These are phyloP conservation scores for Crossocerus cetratus DNA, from an alignment of 2,888 invertebrate genomes.

Conservation along the genomic window DNA sequence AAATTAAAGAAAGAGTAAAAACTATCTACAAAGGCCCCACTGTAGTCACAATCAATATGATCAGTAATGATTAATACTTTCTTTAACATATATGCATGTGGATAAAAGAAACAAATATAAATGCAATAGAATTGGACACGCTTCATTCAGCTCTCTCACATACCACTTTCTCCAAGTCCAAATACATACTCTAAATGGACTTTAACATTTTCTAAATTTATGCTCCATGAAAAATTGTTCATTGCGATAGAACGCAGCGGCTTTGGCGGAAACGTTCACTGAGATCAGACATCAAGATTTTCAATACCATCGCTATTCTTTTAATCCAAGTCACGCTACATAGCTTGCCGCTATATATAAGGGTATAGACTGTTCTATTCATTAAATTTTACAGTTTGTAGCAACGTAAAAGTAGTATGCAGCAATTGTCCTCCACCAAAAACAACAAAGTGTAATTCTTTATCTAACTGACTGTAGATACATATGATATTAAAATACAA, in stretches of 20 bases:
- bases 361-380: slow-evolving; percentile 22
- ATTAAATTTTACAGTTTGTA: slow-evolving; percentile 36
- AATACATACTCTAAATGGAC: too few species aligned
- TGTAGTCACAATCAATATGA: slow-evolving; percentile 54
- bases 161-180: too few species aligned
- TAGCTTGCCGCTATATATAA: slow-evolving; percentile 37
- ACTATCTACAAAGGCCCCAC: slow-evolving; percentile 70
- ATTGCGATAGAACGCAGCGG: background rate
- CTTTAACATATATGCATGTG: background rate
- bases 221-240: slow-evolving; percentile 23
- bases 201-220: too few species aligned
- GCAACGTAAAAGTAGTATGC: slow-evolving; percentile 37
- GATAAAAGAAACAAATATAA: slow-evolving; percentile 29
- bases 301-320: slow-evolving; percentile 28
- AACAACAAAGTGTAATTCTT: slow-evolving; percentile 30
- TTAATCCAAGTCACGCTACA: slow-evolving; percentile 31
- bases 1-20: slow-evolving; percentile 58
- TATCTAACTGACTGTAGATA: slow-evolving; percentile 24
- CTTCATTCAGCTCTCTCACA: slow-evolving; percentile 4
- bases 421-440: slow-evolving; percentile 63
- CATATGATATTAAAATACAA: slow-evolving; percentile 24
- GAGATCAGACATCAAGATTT: slow-evolving; percentile 51
- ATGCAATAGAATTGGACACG: slow-evolving; percentile 33
- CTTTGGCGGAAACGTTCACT: slow-evolving; percentile 23
- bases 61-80: slow-evolving; percentile 35